Evolutionary conservation across 2,113 vertebrate genomes (phyloP), one percentile per base, ranked within the genome.

Genomic region (pig (Sus scrofa)): DNA sequence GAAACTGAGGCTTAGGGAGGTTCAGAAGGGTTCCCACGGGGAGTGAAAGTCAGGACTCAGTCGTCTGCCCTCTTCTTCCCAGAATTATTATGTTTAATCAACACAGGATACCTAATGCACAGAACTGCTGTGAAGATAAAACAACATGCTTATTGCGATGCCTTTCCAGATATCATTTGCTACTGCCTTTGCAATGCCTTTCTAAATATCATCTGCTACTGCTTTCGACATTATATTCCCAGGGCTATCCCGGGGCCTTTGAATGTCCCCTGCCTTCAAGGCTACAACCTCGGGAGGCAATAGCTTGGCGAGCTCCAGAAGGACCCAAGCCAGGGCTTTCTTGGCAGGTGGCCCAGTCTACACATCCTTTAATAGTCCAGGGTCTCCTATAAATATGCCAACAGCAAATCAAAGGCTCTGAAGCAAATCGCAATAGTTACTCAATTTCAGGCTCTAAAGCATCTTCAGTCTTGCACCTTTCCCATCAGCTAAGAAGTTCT

Each of bases 371-470:
- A 91, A 92, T 58, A 79, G 95, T 58, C 94, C 89, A 67, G 24
- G 68, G 89, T 96, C 96, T 83, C 89, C 89, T 91, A 86, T 93
- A 97, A 98, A 97, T 93, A 96, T 93, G 95, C 97, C 96, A 95
- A 92, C 58, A 88, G 74, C 92, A 96, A 91, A 97, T 93, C 95
- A 95, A 95, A 91, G 79, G 87, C 96, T 89, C 96, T 20, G 90
- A 93, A 95, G 89, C 79, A 86, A 93, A 96, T 95, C 95, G 88
- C 89, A 94, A 89, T 16, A 91, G 95, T 84, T 77, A 96, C 96
- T 97, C 93, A 96, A 95, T 97, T 98, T 97, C 95, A 97, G 86
- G 95, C 95, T 97, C 95, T 75, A 56, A 89, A 95, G 97, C 95
- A 15, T 93, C 84, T 95, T 67, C 65, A 11, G n/a, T 82, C 87